Percentiles rank a stretch among this genome's conserved stretches.
phyloP scores from a whole-genome alignment of 2,888 invertebrate species.

The Norana najaformis region DNA sequence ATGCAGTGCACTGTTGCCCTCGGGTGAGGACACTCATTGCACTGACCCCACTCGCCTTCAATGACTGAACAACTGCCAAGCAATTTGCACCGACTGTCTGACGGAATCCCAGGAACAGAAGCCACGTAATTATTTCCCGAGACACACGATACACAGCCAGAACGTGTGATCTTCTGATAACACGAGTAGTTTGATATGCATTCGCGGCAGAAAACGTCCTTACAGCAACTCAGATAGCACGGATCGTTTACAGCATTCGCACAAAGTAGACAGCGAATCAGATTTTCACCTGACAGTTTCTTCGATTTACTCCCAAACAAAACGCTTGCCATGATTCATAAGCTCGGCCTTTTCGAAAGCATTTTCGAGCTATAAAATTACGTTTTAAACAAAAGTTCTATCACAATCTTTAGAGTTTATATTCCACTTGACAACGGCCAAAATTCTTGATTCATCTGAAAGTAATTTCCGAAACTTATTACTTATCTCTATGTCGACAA shows the following conservation, averaged over 20 bases:
- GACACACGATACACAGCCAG: not conserved
- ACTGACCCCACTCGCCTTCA: not conserved
- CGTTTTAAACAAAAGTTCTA: not conserved
- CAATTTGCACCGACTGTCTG: not conserved
- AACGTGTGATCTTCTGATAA: not conserved
- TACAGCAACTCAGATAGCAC: slow-evolving; percentile 5
- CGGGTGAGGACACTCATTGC: not conserved
- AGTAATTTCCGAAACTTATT: slow-evolving; percentile 2
- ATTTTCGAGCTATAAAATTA: not conserved
- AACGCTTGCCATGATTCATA: not conserved
- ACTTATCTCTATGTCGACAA: not conserved
- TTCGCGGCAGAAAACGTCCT: not conserved
- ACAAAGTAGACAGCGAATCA: not conserved
- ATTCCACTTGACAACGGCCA: not conserved
- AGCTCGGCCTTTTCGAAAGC: not conserved
- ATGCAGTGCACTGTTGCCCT: slow-evolving; percentile 5
- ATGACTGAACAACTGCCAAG: not conserved
- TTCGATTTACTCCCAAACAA: slow-evolving; percentile 5
- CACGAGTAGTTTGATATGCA: not conserved
- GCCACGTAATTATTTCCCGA: not conserved
- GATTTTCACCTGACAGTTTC: not conserved
- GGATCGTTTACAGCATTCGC: not conserved
- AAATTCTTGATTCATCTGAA: not conserved
- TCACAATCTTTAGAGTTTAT: not conserved
- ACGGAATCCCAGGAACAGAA: not conserved